Base-by-base conservation (phyloP, 2,888 invertebrate species). In the Chrysopilus asiliformis region DNA sequence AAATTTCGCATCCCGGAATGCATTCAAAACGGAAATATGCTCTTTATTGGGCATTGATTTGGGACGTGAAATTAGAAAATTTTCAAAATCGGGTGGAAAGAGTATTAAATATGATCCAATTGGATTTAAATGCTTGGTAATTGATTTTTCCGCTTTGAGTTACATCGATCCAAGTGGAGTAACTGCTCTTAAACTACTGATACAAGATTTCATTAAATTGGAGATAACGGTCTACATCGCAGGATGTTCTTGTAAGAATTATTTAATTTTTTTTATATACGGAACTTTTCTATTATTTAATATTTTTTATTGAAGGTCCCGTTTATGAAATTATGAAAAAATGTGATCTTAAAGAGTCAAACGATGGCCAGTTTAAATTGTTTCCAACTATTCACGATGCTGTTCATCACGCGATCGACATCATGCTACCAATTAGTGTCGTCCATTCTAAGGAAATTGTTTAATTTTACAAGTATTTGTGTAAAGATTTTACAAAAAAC, bases 141-240 rank as follows among this genome's bases (percentile, higher is more conserved):
- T 74, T 39, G 74, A 75, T 49, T 68, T 72, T 55, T 69, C 71
- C 9, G 68, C 70, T 1, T 53, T 74, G 12, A 70, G 66, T 45
- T 70, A 70, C 36, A 64, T 73, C 9, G 75, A 74, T 54, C 69
- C 73, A 1, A 68, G 68, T 4, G 72, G 72, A 2, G 66, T 71
- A 2, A 52, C 57, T 2, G 58, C 64, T 29, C 43, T 74, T 27
- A 66, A 64, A 42, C 42, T 54, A 2, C 46, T 70, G 4, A 57
- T 61, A 18, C 56, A 63, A 32, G 68, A 67, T 41, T 71, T 68
- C 43, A 49, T 60, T 4, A 62, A 65, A 46, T 57, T 72, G 34
- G 58, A 65, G 25, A 54, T 72, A 35, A 55, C 64, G 2, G 54
- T 72, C 29, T 68, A 65, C 41, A 56, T 72, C 10, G 65, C 68